Evolutionary conservation across 1,140 invertebrate species (phyloP).

Genomic region (Hormaphis cornu): DNA sequence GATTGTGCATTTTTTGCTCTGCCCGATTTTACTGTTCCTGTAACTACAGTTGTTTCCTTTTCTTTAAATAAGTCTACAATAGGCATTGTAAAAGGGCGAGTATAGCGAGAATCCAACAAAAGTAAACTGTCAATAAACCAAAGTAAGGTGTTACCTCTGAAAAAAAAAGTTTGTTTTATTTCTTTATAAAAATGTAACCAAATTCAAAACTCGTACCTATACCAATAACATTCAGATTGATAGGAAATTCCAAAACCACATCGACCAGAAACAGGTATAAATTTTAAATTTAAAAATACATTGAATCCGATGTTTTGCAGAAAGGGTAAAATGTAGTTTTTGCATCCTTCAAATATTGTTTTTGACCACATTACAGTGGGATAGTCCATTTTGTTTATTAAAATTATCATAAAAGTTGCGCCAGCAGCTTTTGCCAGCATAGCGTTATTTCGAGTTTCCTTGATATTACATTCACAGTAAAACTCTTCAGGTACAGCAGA

Average conservation of each 20-base stretch:
- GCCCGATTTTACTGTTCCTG: constrained; percentile 98
- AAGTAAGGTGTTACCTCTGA: constrained; percentile 79
- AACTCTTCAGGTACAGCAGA: constrained; percentile 99
- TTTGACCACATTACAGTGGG: constrained; percentile 97
- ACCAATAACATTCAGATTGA: constrained; percentile 75
- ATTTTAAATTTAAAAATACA: constrained; percentile 89
- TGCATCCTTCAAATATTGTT: constrained; percentile 59
- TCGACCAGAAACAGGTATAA: constrained; percentile 95
- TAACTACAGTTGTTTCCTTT: constrained; percentile 98
- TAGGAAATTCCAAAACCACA: constrained; percentile 88
- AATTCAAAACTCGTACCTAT: constrained; percentile 47
- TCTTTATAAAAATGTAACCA: not conserved
- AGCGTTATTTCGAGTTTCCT: constrained; percentile 97
- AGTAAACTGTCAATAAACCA: constrained; percentile 91
- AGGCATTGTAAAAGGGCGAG: constrained; percentile 96
- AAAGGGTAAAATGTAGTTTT: constrained; percentile 78
- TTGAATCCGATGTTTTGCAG: constrained; percentile 95
- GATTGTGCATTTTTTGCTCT: constrained; percentile 81
- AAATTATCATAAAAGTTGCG: constrained; percentile 93
- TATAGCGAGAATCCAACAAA: constrained; percentile 77
- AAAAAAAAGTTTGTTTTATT: not conserved
- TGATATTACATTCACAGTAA: constrained; percentile 99
- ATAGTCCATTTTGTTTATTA: constrained; percentile 99
- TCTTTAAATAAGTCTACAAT: constrained; percentile 99
- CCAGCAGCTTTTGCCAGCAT: constrained; percentile 99